A percentile compares a stretch with the other conserved stretches of the same genome.
Conservation (phyloP, 2,113 vertebrate genomes). For the Spilogale gracilis region DNA sequence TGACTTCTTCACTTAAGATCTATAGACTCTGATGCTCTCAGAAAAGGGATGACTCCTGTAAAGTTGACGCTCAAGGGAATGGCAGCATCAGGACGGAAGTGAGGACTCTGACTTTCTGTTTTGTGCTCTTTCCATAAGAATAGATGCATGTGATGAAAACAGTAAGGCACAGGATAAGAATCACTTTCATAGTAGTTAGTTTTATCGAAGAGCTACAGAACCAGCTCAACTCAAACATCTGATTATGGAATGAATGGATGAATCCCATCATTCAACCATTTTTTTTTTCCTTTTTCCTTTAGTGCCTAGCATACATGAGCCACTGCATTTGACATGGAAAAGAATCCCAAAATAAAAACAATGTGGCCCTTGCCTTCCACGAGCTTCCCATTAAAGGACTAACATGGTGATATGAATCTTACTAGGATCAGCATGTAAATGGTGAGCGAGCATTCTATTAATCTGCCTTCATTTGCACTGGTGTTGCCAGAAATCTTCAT, state of each 20-base stretch:
- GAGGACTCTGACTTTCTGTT: background rate
- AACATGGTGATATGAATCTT: background rate
- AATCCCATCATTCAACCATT: background rate
- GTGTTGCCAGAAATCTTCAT: background rate
- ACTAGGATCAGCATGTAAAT: background rate
- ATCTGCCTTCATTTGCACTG: background rate
- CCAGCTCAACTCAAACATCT: background rate
- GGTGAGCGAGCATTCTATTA: background rate
- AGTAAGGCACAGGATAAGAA: background rate
- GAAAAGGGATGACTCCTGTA: background rate
- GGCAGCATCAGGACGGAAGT: too few species aligned
- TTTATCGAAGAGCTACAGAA: background rate
- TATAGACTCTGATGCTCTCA: background rate
- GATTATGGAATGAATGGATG: background rate
- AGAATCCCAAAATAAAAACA: background rate
- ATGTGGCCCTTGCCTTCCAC: background rate
- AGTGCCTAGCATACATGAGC: background rate
- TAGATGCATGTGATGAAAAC: background rate
- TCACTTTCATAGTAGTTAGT: background rate
- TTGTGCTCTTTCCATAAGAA: background rate
- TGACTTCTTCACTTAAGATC: constrained; percentile 6
- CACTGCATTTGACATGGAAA: background rate
- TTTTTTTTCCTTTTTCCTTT: background rate
- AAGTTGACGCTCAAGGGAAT: background rate
- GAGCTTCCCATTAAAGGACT: background rate